Conservation (phyloP, 2,888 invertebrate genomes). For the Panorpa germanica region DNA sequence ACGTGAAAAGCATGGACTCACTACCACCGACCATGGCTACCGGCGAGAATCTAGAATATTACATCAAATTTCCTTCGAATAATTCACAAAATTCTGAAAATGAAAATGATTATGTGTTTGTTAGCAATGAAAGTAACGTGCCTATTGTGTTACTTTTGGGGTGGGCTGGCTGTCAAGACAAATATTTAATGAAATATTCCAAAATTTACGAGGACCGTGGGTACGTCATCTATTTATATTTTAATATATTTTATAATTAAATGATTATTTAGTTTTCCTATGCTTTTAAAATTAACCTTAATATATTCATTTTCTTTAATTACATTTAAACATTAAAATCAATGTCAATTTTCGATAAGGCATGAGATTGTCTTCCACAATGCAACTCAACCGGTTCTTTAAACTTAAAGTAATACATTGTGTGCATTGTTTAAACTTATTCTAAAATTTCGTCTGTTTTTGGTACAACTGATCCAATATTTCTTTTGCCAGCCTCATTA, state of each 20-base stretch:
- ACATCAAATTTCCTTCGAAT: constrained; percentile 38
- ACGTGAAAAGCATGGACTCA: too few species aligned
- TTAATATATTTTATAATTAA: constrained; percentile 1
- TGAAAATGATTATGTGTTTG: constrained; percentile 35
- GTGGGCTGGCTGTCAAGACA: constrained; percentile 66
- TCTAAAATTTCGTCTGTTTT: constrained; percentile 9
- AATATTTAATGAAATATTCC: constrained; percentile 58
- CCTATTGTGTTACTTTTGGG: constrained; percentile 55
- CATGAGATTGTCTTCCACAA: too few species aligned
- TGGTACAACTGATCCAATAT: constrained; percentile 8
- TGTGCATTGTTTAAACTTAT: background rate
- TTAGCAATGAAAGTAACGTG: constrained; percentile 36
- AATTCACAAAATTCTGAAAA: constrained; percentile 25
- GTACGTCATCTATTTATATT: constrained; percentile 24
- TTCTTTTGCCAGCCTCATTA: constrained; percentile 36
- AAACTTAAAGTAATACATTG: too few species aligned
- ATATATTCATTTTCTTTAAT: background rate
- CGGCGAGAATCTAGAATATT: constrained; percentile 37
- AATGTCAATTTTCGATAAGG: too few species aligned
- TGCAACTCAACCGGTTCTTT: too few species aligned
- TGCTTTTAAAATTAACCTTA: constrained; percentile 1
- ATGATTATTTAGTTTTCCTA: background rate
- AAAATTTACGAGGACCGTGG: constrained; percentile 58
- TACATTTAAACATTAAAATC: too few species aligned
- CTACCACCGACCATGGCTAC: too few species aligned